These are phyloP conservation scores for Chaenocephalus aceratus DNA, from an alignment of 2,113 vertebrate species.

Conservation along the genomic window DNA sequence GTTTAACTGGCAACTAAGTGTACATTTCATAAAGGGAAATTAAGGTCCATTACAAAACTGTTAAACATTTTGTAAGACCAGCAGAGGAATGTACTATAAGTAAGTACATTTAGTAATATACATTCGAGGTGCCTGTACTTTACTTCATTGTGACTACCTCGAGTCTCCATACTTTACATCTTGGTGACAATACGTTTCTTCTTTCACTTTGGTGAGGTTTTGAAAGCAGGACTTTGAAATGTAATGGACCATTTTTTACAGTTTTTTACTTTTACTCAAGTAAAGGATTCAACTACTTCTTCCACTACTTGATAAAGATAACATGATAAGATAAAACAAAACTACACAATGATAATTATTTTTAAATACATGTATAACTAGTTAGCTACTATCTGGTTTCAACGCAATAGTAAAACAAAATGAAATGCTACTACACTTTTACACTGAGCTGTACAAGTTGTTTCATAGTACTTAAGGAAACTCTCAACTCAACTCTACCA, in stretches of 20 bases:
- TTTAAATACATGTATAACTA: slow-evolving; percentile 14
- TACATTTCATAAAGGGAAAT: no score
- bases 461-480: no score
- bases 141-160: background rate
- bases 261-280: background rate
- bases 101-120: no score
- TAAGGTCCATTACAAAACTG: background rate
- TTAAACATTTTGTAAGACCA: background rate
- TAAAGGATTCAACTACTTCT: background rate
- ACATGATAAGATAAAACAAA: no score
- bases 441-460: background rate
- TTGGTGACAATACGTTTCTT: background rate
- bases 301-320: background rate
- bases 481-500: no score
- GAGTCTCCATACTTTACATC: background rate
- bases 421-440: background rate
- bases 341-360: background rate
- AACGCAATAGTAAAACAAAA: slow-evolving; percentile 9
- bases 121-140: background rate
- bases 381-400: slow-evolving; percentile 16
- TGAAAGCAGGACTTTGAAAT: background rate
- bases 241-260: background rate
- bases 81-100: no score
- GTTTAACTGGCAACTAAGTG: background rate
- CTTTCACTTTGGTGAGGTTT: background rate